Conservation (phyloP, 2,113 vertebrate species). For the Alligator mississippiensis region DNA sequence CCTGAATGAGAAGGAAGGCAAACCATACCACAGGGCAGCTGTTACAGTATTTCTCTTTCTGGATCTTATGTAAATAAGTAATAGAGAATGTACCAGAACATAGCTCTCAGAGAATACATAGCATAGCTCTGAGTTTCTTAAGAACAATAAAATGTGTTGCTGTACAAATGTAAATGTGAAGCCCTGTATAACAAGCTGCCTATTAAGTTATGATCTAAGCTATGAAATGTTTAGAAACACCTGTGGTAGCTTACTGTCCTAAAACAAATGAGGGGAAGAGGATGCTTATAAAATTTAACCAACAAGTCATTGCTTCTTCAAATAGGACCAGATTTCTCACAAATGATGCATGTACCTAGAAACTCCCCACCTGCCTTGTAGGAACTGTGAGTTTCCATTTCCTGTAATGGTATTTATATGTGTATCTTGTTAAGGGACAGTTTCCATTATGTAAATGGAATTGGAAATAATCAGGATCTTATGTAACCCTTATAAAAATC, state of each 20-base stretch:
- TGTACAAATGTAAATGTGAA: not conserved
- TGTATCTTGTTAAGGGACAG: not conserved
- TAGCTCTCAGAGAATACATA: not conserved
- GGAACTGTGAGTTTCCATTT: not conserved
- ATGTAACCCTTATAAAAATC: not conserved
- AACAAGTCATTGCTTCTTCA: not conserved
- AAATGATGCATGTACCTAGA: not conserved
- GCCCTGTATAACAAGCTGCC: not conserved
- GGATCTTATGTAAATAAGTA: too few relatives aligned
- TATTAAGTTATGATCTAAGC: not conserved
- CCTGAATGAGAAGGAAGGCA: not conserved
- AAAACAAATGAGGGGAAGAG: not conserved
- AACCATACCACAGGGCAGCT: not conserved
- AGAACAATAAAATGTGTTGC: fast-evolving
- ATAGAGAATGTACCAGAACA: not conserved
- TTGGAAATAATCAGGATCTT: not conserved
- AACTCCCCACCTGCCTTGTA: not conserved
- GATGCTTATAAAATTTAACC: not conserved
- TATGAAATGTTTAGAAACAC: not conserved
- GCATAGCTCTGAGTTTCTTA: not conserved
- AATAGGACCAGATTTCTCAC: not conserved
- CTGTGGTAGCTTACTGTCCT: not conserved
- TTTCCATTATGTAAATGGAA: not conserved
- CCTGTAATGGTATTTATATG: not conserved
- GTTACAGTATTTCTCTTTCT: not conserved